Conservation (phyloP, 2,888 invertebrate species). For the Hirtodrosophila confusa region DNA sequence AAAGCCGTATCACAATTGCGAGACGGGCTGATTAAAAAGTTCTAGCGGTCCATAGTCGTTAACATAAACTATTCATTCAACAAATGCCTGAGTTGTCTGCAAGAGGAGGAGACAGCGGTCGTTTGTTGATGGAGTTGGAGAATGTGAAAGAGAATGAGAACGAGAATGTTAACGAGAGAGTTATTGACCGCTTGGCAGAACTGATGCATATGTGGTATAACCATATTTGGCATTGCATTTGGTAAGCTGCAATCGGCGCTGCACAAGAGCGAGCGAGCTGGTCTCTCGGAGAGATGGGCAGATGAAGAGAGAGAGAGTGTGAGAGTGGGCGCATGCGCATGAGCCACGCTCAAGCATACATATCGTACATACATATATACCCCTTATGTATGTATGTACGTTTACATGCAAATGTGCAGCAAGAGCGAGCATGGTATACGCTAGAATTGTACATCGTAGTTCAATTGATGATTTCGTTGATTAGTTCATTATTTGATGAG, state of each 20-base stretch:
- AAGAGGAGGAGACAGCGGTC: not conserved
- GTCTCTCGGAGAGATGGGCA: conserved; percentile 1
- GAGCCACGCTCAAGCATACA: conserved; percentile 32
- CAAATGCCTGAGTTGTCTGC: conserved; percentile 20
- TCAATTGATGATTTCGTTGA: too few relatives aligned
- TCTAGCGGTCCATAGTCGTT: conserved; percentile 22
- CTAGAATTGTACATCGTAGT: too few relatives aligned
- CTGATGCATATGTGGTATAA: conserved; percentile 57
- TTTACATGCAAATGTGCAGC: not conserved
- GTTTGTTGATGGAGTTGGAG: not conserved
- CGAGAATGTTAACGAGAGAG: conserved; percentile 10
- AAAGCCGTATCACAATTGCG: conserved; percentile 15
- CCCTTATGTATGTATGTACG: not conserved
- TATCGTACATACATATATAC: not conserved
- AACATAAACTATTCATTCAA: conserved; percentile 51
- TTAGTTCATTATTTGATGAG: too few relatives aligned
- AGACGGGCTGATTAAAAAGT: conserved; percentile 21
- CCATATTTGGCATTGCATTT: conserved; percentile 76
- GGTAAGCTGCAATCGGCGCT: conserved; percentile 54
- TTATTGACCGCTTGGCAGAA: conserved; percentile 38
- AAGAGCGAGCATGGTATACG: too few relatives aligned
- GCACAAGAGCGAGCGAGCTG: conserved; percentile 22
- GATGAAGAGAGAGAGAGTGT: conserved; percentile 4
- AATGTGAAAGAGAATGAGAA: conserved; percentile 12
- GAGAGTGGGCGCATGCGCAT: conserved; percentile 56